Evolutionary conservation across 1,140 invertebrate species (phyloP).

Genomic region (Orussus abietinus): DNA sequence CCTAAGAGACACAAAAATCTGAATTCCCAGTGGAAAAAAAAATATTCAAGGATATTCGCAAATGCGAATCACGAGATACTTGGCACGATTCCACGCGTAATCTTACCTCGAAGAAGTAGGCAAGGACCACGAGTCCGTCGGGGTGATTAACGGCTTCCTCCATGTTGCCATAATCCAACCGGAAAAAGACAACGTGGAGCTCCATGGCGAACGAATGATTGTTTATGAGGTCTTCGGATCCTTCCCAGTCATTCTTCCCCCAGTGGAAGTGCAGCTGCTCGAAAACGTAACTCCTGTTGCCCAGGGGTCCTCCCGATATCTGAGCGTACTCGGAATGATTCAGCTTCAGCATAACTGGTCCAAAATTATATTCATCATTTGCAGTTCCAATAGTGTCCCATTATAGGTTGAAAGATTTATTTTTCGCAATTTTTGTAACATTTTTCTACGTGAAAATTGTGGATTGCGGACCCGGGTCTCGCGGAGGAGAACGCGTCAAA

Average conservation of each 20-base stretch:
- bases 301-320: conserved; percentile 67
- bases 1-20: conserved; percentile 22
- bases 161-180: conserved; percentile 63
- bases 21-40: no score
- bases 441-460: no score
- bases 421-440: no score
- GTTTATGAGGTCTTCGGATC: conserved; percentile 86
- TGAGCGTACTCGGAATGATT: conserved; percentile 53
- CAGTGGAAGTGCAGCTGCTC: conserved; percentile 80
- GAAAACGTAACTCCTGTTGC: conserved; percentile 66
- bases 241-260: conserved; percentile 74
- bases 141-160: conserved; percentile 60
- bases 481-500: no score
- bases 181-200: conserved; percentile 83
- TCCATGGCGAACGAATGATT: conserved; percentile 66
- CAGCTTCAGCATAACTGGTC: conserved; percentile 59
- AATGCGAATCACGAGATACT: no score
- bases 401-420: no score
- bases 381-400: no score
- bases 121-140: conserved; percentile 80
- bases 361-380: no score
- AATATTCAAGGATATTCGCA: no score
- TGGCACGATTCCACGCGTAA: no score
- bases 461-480: no score
- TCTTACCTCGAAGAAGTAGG: conserved; percentile 75